Base-by-base conservation (phyloP, 2,797 vertebrate genomes). In the Centropyge bicolor region DNA sequence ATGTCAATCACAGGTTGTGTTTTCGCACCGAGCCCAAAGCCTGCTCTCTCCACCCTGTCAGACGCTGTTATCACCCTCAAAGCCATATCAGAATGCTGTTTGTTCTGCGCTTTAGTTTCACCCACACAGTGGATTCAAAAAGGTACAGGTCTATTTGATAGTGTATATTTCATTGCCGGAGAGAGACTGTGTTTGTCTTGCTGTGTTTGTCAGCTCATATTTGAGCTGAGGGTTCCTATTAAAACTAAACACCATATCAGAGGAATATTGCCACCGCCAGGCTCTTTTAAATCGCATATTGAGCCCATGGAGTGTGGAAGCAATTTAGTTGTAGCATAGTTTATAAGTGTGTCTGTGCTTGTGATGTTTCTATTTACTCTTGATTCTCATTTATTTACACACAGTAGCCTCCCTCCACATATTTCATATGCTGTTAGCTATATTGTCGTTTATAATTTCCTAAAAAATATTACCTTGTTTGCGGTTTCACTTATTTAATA, bases 81-180 rank as follows among this genome's bases (percentile, higher is more conserved):
- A 97, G 96, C 90, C 93, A 88, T 95, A 96, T 96, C 96, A 96
- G 96, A 96, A 95, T 95, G 93, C 91, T 94, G 96, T 98, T 98
- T 98, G 97, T 98, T 98, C 97, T 98, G 94, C 81, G 77, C 96
- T 98, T 97, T 97, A 96, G 96, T 96, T 97, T 95, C 93, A 93
- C 94, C 88, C 96, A 93, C 96, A 95, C 94, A 92, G 94, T 91
- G 93, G 95, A 96, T 96, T 97, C 96, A 96, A 95, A 97, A 96
- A 95, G 92, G 92, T 91, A 95, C 94, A 94, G 94, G 94, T 95
- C 95, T 96, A 92, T 96, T 95, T 95, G 94, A 96, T 92, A 95
- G 95, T 93, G 93, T 94, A 92, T 95, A 86, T 95, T 96, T 96
- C 91, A 94, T 95, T 92, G 93, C 92, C 92, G 90, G 91, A 82